These are phyloP conservation scores for Poecilus cupreus DNA, from an alignment of 2,888 invertebrate species.

Conservation along the genomic window DNA sequence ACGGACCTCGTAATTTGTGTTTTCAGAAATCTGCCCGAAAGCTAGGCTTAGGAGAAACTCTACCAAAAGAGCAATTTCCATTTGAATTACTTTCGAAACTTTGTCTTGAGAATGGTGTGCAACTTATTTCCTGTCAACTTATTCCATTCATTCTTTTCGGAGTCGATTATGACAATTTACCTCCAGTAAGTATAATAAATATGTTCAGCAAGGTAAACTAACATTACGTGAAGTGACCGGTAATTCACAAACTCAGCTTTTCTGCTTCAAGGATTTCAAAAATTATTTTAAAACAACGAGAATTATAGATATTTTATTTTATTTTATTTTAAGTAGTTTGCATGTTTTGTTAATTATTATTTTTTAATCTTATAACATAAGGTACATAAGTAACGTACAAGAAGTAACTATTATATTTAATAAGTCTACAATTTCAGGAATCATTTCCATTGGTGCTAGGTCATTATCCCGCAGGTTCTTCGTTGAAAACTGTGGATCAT, in stretches of 20 bases:
- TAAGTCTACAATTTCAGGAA: no score
- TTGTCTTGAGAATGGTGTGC: conserved; percentile 75
- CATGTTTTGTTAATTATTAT: no score
- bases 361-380: no score
- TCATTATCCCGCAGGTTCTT: conserved; percentile 75
- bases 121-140: conserved; percentile 79
- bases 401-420: no score
- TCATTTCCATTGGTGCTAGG: conserved; percentile 70
- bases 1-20: no score
- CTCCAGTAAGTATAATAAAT: conserved; percentile 30
- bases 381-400: no score
- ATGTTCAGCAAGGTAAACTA: neutral
- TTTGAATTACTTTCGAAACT: conserved; percentile 76
- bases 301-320: no score
- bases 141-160: conserved; percentile 81
- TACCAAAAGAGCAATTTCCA: conserved; percentile 78
- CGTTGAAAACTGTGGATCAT: conserved; percentile 74
- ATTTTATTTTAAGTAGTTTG: no score
- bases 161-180: conserved; percentile 72
- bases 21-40: conserved; percentile 13
- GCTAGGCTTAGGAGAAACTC: conserved; percentile 80
- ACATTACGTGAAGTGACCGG: no score
- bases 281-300: no score
- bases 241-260: no score
- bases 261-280: no score